Evolutionary conservation across 1,140 invertebrate species (phyloP).

Genomic region (Drosophila asahinai): DNA sequence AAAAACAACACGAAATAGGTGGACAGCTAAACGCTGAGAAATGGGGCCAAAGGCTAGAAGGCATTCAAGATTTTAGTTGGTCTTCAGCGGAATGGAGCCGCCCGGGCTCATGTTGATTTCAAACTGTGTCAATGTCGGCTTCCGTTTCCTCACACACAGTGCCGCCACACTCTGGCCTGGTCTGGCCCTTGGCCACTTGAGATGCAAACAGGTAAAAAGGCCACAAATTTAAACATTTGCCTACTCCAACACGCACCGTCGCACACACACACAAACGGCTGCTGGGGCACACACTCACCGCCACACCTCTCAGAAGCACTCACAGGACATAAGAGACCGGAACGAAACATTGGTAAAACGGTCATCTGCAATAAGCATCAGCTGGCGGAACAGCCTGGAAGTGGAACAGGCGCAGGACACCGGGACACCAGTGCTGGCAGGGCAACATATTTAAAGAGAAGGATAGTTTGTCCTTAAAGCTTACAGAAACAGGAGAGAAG

Average conservation of each 20-base stretch:
- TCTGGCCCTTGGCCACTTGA: conserved; percentile 68
- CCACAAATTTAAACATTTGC: conserved; percentile 80
- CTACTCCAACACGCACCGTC: conserved; percentile 77
- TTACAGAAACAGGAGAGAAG: too few species aligned
- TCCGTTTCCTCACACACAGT: conserved; percentile 62
- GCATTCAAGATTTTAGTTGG: conserved; percentile 64
- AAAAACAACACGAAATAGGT: conserved; percentile 77
- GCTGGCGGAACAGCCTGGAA: conserved; percentile 55
- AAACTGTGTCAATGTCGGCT: conserved; percentile 82
- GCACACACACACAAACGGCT: conserved; percentile 29
- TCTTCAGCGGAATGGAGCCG: conserved; percentile 37
- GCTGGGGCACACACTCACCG: conserved; percentile 13
- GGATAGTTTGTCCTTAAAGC: not conserved
- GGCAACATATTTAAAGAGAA: not conserved
- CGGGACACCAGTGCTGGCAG: conserved; percentile 4
- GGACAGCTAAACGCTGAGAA: conserved; percentile 75
- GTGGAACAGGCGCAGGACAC: conserved; percentile 32
- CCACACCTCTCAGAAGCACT: conserved; percentile 3
- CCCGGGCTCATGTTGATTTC: conserved; percentile 66
- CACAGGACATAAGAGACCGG: conserved; percentile 22
- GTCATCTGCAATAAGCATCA: conserved; percentile 77
- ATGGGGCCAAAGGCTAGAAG: conserved; percentile 60
- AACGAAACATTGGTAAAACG: conserved; percentile 79
- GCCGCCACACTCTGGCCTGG: not conserved
- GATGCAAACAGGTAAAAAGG: conserved; percentile 81